Evolutionary conservation across 2,888 invertebrate genomes (phyloP).

Genomic region (Proisotoma minuta): DNA sequence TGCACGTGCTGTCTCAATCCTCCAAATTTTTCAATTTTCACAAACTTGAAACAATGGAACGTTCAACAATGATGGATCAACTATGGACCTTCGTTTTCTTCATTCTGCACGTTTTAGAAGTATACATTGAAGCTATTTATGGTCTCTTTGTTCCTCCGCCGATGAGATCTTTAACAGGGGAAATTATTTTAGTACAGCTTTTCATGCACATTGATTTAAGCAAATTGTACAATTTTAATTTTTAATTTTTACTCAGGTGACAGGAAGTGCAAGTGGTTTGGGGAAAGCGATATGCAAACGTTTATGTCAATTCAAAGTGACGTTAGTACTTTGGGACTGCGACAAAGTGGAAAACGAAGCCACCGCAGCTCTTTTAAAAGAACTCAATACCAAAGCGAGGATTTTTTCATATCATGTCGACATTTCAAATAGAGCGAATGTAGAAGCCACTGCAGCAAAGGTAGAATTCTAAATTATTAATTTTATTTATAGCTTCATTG

Average conservation of each 20-base stretch:
- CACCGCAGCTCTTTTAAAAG: neutral
- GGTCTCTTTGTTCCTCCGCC: slow-evolving; percentile 6
- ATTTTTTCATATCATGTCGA: slow-evolving; percentile 6
- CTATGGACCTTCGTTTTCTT: neutral
- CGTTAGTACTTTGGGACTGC: slow-evolving; percentile 10
- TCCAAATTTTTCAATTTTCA: no score
- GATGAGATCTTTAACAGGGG: slow-evolving; percentile 5
- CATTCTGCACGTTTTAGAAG: neutral
- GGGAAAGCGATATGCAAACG: neutral
- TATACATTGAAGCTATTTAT: slow-evolving; percentile 8
- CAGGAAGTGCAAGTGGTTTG: slow-evolving; percentile 7
- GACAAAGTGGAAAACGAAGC: neutral
- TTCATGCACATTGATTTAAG: neutral
- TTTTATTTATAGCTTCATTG: no score
- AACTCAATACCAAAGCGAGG: neutral
- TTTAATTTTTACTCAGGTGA: neutral
- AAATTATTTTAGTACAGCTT: slow-evolving; percentile 2
- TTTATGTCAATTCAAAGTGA: neutral
- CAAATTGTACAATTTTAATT: neutral
- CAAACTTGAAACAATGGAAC: neutral
- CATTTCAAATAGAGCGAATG: neutral
- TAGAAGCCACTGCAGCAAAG: neutral
- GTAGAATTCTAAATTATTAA: neutral
- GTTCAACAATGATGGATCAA: neutral
- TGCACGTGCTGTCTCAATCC: no score